A percentile compares a stretch with the other conserved stretches of the same genome.
These are phyloP conservation scores for Tapera naevia DNA, from an alignment of 2,797 vertebrate genomes.

Conservation along the genomic window DNA sequence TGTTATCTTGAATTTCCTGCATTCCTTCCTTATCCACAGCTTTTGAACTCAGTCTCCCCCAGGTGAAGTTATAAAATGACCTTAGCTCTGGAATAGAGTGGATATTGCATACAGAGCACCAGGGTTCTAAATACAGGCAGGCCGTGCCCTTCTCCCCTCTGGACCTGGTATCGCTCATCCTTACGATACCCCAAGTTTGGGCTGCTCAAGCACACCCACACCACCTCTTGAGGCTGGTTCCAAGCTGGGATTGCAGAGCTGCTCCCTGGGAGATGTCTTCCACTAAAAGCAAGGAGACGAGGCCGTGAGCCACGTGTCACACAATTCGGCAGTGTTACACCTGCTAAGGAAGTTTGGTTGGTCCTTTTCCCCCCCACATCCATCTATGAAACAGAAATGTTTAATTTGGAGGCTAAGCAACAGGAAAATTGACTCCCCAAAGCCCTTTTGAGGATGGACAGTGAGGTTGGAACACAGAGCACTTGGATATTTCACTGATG, in stretches of 20 bases:
- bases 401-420: neutral
- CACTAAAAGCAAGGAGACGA: neutral
- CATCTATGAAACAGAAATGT: neutral
- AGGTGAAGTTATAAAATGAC: neutral
- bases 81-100: neutral
- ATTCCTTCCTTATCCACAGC: neutral
- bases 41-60: neutral
- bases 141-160: neutral
- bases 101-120: rapidly evolving
- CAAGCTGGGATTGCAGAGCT: neutral
- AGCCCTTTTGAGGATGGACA: neutral
- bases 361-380: rapidly evolving
- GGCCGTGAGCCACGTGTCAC: neutral
- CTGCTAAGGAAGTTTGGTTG: neutral
- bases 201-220: neutral
- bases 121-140: neutral
- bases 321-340: neutral
- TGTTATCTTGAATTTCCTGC: rapidly evolving
- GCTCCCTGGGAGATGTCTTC: neutral
- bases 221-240: rapidly evolving
- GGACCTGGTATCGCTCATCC: rapidly evolving
- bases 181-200: neutral
- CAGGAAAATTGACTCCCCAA: neutral
- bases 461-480: neutral
- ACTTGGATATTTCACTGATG: neutral